Evolutionary conservation across 1,140 invertebrate species (phyloP).

Genomic region (Himalopsyche phryganea): DNA sequence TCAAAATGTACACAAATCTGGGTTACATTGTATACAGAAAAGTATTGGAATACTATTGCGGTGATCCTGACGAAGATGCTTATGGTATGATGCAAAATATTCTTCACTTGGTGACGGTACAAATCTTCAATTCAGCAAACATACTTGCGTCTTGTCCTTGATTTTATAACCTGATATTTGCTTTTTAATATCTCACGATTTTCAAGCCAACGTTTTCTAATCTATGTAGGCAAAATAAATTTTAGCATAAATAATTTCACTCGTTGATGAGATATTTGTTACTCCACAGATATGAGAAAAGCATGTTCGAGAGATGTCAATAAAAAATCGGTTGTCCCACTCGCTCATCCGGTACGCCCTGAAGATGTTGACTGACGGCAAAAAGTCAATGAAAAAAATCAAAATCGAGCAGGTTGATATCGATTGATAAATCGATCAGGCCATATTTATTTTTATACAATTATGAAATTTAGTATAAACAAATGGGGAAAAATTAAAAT

Average conservation of each 20-base stretch:
- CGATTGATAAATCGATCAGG: too few relatives aligned
- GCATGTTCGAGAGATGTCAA: constrained; percentile 88
- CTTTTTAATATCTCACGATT: too few relatives aligned
- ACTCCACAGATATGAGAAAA: constrained; percentile 96
- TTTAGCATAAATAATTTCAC: too few relatives aligned
- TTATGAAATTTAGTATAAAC: too few relatives aligned
- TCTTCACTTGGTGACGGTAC: constrained; percentile 34
- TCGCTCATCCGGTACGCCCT: constrained; percentile 88
- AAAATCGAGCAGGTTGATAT: background rate
- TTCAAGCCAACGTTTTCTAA: too few relatives aligned
- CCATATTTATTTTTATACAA: too few relatives aligned
- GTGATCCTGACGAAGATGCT: constrained; percentile 96
- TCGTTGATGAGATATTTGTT: too few relatives aligned
- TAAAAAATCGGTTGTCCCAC: constrained; percentile 90
- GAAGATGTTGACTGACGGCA: constrained; percentile 85
- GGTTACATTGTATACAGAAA: constrained; percentile 97
- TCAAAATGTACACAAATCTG: constrained; percentile 95
- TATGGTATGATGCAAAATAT: constrained; percentile 67
- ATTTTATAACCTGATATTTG: too few relatives aligned
- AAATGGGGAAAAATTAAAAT: too few relatives aligned
- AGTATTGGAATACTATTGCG: constrained; percentile 96
- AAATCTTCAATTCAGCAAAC: too few relatives aligned
- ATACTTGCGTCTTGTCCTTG: too few relatives aligned
- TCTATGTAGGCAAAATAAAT: too few relatives aligned
- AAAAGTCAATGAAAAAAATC: background rate